Conservation (phyloP, 2,797 vertebrate species). For the Crax fasciolata region DNA sequence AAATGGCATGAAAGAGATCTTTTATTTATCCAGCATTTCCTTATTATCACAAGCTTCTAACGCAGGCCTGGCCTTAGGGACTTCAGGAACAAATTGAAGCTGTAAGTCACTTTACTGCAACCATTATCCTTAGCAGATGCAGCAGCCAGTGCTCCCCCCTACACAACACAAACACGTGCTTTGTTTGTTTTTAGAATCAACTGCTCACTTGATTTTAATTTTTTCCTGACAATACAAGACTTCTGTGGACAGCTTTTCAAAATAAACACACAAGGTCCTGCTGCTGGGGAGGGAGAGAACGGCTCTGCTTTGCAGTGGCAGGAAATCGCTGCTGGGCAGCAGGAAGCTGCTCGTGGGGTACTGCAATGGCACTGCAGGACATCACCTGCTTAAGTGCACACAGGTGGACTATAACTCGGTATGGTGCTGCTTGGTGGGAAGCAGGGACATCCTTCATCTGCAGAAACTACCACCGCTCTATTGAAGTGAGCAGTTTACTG, state of each 20-base stretch:
- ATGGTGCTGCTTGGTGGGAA: background rate
- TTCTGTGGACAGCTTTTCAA: conserved; percentile 31
- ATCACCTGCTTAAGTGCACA: background rate
- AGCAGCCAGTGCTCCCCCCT: background rate
- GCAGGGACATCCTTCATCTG: background rate
- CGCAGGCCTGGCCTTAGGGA: background rate
- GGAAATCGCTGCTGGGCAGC: conserved; percentile 2
- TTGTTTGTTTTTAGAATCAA: background rate
- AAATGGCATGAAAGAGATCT: background rate
- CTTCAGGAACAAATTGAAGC: conserved; percentile 1
- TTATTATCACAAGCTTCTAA: conserved; percentile 27
- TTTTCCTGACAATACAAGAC: background rate
- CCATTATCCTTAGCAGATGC: background rate
- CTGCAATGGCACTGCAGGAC: background rate
- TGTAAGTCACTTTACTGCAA: background rate
- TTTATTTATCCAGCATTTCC: conserved; percentile 15
- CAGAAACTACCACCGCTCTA: background rate
- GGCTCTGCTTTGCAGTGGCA: background rate
- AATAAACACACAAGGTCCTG: background rate
- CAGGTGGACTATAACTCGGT: background rate
- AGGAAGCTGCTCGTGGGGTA: background rate
- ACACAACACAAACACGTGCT: background rate
- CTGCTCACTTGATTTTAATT: background rate
- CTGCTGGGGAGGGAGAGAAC: background rate
- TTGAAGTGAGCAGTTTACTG: background rate